Base-by-base conservation (phyloP, 2,888 invertebrate genomes). In the Cryptosula pallasiana region DNA sequence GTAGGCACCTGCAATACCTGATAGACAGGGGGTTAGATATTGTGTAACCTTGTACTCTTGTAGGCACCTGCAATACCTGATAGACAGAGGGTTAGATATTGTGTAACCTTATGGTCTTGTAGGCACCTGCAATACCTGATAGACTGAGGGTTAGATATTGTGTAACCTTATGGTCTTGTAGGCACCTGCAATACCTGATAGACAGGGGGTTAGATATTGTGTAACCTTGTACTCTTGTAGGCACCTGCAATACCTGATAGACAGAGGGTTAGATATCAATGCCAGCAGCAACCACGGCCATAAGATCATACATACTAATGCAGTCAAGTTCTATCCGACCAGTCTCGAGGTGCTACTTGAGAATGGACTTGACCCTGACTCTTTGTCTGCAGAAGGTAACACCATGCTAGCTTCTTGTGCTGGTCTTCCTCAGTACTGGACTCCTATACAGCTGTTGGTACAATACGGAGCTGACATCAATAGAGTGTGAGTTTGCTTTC, bases 401-500 rank as follows among this genome's bases (percentile, higher is more conserved):
- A 63, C 63, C 3, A 63, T 63, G 63, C 32, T 63, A 13, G 20
- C 29, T 63, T 20, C 63, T 27, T 32, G 63, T n/a, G 63, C 63
- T 29, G 63, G 63, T 25, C 63, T 63, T 3, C 2, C 9, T 13
- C 1, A 9, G 32, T 63, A 63, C 63, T 63, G 63, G 63, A 13
- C 29, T 3, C 29, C 32, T 2, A 32, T 63, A 63, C 63, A 34
- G 32, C 63, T 63, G 25, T 5, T 63, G 5, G n/a, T 63, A n/a
- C 63, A 63, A 32, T 63, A 32, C 32, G 63, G 63, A 32, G 63
- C 63, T 63, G 63, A 63, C n/a, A 9, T 63, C 34, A 63, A 63
- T 63, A 27, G 63, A 63, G 63, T 63, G 63, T 63, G 32, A 34
- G 63, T 63, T n/a, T n/a, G n/a, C n/a, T n/a, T n/a, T n/a, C n/a